Evolutionary conservation across 2,888 invertebrate genomes (phyloP).

Genomic region (Eristalinus sepulchralis): DNA sequence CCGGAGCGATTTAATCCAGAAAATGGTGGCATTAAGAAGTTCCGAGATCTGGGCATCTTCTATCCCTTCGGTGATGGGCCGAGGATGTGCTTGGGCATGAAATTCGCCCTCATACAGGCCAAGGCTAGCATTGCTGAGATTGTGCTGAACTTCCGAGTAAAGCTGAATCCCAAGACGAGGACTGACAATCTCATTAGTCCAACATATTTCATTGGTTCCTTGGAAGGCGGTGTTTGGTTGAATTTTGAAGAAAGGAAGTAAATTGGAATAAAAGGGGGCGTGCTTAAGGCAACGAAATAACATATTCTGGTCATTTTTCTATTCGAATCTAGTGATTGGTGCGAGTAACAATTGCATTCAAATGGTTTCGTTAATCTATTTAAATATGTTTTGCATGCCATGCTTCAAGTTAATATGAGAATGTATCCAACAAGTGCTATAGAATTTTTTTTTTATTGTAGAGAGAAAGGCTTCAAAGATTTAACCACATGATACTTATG

Average conservation of each 20-base stretch:
- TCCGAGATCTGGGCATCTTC: conserved; percentile 76
- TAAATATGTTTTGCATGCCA: too few species aligned
- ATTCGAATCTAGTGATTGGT: too few species aligned
- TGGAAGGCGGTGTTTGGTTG: conserved; percentile 77
- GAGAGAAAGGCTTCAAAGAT: too few species aligned
- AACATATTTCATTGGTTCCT: conserved; percentile 72
- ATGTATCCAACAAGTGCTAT: too few species aligned
- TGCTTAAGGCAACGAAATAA: too few species aligned
- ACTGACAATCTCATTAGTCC: conserved; percentile 76
- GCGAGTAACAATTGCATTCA: too few species aligned
- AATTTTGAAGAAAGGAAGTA: conserved; percentile 74
- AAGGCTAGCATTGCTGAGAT: conserved; percentile 78
- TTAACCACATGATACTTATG: too few species aligned
- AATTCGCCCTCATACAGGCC: conserved; percentile 77
- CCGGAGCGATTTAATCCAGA: conserved; percentile 77
- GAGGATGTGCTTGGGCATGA: conserved; percentile 78
- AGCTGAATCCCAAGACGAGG: conserved; percentile 76
- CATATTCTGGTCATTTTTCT: too few species aligned
- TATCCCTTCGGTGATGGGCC: conserved; percentile 79
- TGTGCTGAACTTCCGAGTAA: conserved; percentile 77
- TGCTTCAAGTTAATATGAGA: too few species aligned
- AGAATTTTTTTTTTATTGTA: too few species aligned
- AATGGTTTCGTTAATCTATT: too few species aligned
- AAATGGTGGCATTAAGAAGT: conserved; percentile 76
- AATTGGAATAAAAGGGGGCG: too few species aligned